Conservation (phyloP, 1,140 invertebrate genomes). For the Habropoda laboriosa region DNA sequence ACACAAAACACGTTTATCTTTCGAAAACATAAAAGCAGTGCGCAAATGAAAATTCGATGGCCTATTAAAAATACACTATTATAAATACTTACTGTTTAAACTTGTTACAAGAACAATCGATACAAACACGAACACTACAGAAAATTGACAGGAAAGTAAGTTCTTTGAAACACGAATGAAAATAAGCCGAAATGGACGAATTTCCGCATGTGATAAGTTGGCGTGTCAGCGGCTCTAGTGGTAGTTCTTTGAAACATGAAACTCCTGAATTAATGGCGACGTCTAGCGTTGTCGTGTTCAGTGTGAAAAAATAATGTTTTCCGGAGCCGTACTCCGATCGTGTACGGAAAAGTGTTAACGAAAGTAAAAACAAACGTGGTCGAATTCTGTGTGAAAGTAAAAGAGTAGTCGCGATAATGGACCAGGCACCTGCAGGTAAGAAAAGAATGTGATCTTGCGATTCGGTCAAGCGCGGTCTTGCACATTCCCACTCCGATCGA, state of each 20-base stretch:
- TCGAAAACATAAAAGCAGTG: background rate
- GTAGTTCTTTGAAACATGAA: background rate
- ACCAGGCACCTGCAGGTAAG: constrained; percentile 73
- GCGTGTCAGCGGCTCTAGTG: constrained; percentile 14
- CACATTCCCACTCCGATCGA: constrained; percentile 33
- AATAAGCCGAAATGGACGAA: constrained; percentile 29
- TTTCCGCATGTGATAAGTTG: constrained; percentile 27
- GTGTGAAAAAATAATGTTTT: constrained; percentile 58
- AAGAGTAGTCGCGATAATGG: constrained; percentile 61
- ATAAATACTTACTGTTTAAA: background rate
- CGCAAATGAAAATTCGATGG: background rate
- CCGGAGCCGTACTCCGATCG: constrained; percentile 23
- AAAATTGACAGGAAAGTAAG: constrained; percentile 4
- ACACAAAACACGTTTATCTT: background rate
- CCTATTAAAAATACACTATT: background rate
- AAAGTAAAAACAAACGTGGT: constrained; percentile 38
- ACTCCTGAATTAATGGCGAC: constrained; percentile 60
- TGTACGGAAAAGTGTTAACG: constrained; percentile 18
- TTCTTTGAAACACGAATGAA: background rate
- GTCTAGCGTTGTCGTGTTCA: constrained; percentile 61
- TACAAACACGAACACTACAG: background rate
- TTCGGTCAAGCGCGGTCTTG: constrained; percentile 49
- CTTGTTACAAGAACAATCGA: background rate
- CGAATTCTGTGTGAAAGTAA: constrained; percentile 30
- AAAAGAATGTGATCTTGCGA: constrained; percentile 31